Base-by-base conservation (phyloP, 2,797 vertebrate genomes). In the Columba guinea region DNA sequence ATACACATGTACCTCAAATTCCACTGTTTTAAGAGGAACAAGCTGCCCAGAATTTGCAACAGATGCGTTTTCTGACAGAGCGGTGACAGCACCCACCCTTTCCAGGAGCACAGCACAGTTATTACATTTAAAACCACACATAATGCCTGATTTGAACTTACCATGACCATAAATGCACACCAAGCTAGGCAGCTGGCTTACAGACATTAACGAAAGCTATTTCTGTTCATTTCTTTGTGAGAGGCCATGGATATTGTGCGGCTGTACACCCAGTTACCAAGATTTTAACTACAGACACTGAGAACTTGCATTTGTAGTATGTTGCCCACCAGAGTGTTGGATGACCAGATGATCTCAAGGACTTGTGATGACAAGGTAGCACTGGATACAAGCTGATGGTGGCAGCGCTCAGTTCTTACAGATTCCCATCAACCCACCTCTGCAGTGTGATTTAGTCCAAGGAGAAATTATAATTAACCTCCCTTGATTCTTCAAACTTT, bases 271-370 rank as follows among this genome's bases (percentile, higher is more conserved):
- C n/a, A 63, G 1, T 1, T 30, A 37, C 9, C 27, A 22, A 13
- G 34, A 41, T 2, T 24, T 11, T 23, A 51, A 73, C 18, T 28
- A 24, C 17, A 30, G 23, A 65, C 16, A n/a, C 58, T 3, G 20
- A 28, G 11, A 41, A 53, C 7, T 26, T 39, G 30, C 6, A 16
- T 10, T 11, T 27, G 30, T 6, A 37, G 21, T 6, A 11, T 62
- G 52, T n/a, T 28, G 30, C 37, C 32, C 30, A 10, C 21, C 0
- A 1, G 34, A 67, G 27, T 7, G 24, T 0, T 23, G 70, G 28
- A 13, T 2, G 4, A 32, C 17, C 39, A 30, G 52, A 41, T 0
- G 1, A 30, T 41, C 46, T 44, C 23, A 1, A 49, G 48, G 19
- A 16, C 20, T 53, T 13, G 14, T 8, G 41, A 52, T 37, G 52